Conservation (phyloP, 1,140 invertebrate species). For the Drosophila subobscura region DNA sequence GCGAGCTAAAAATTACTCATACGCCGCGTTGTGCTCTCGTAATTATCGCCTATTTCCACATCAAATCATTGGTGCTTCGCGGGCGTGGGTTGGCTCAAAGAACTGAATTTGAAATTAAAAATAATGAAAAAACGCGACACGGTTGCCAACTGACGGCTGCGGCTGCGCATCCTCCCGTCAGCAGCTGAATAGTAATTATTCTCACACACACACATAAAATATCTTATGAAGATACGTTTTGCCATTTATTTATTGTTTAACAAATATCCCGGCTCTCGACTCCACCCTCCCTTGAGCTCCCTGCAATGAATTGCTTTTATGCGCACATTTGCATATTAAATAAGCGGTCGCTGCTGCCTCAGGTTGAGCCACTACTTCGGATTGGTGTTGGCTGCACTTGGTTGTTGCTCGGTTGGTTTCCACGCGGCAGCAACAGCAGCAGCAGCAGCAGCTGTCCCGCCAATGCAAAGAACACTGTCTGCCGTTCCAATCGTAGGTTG, state of each 20-base stretch:
- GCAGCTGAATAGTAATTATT: slow-evolving; percentile 73
- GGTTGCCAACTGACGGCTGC: slow-evolving; percentile 55
- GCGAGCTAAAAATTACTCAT: slow-evolving; percentile 76
- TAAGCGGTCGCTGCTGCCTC: slow-evolving; percentile 52
- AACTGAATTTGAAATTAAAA: slow-evolving; percentile 29
- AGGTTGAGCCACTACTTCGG: slow-evolving; percentile 31
- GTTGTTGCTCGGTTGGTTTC: slow-evolving; percentile 59
- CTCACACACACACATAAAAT: not conserved
- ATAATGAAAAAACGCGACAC: slow-evolving; percentile 9
- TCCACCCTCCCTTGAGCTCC: slow-evolving; percentile 24
- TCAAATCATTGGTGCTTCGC: slow-evolving; percentile 51
- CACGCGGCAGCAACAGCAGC: slow-evolving; percentile 62
- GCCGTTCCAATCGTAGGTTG: slow-evolving; percentile 62
- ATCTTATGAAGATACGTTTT: slow-evolving; percentile 19
- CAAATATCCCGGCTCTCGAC: slow-evolving; percentile 60
- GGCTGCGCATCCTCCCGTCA: slow-evolving; percentile 64
- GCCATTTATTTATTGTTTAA: slow-evolving; percentile 75
- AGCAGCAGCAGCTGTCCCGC: slow-evolving; percentile 45
- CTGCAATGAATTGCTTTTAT: slow-evolving; percentile 79
- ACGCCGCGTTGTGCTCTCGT: slow-evolving; percentile 75
- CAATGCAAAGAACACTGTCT: slow-evolving; percentile 62
- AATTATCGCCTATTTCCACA: slow-evolving; percentile 68
- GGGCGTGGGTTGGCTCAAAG: slow-evolving; percentile 42
- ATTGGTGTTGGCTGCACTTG: slow-evolving; percentile 52
- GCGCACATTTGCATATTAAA: slow-evolving; percentile 82